phyloP scores from a whole-genome alignment of 2,797 vertebrate genomes.

The Chelon auratus region DNA sequence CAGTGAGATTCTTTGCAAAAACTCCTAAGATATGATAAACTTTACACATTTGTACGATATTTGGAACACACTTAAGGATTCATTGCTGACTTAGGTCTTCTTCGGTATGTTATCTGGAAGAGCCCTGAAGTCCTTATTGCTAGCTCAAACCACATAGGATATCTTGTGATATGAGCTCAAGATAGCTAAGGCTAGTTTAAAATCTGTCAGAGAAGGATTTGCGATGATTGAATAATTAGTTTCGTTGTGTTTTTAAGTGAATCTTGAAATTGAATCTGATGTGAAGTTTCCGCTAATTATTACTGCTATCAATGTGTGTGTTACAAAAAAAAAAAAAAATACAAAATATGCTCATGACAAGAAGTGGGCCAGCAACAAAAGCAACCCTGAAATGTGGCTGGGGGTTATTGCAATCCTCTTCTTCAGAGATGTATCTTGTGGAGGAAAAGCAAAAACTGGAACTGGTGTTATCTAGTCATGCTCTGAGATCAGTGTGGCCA shows the following conservation, averaged over 20 bases:
- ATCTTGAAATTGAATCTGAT: slow-evolving; percentile 10
- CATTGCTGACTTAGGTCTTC: neutral
- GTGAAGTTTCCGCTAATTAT: slow-evolving; percentile 13
- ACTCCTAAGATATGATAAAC: too few relatives aligned
- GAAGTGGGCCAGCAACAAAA: slow-evolving; percentile 64
- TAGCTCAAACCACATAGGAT: neutral
- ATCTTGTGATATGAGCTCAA: neutral
- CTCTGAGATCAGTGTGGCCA: slow-evolving; percentile 77
- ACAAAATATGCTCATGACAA: slow-evolving; percentile 48
- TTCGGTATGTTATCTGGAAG: slow-evolving; percentile 9
- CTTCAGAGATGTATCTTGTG: slow-evolving; percentile 64
- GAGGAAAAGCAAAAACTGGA: slow-evolving; percentile 65
- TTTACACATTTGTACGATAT: too few relatives aligned
- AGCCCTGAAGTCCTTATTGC: slow-evolving; percentile 7
- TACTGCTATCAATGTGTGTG: slow-evolving; percentile 10
- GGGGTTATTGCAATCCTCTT: slow-evolving; percentile 62
- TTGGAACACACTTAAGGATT: slow-evolving; percentile 9
- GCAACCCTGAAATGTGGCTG: slow-evolving; percentile 60
- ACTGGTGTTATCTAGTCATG: slow-evolving; percentile 72
- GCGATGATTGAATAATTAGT: neutral
- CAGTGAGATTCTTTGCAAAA: neutral
- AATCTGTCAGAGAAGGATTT: neutral
- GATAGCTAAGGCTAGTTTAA: neutral
- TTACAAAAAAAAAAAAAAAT: slow-evolving; percentile 9
- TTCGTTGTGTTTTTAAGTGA: slow-evolving; percentile 8